These are phyloP conservation scores for Linhomoeus sp. DNA, from an alignment of 2,888 invertebrate species.

Conservation along the genomic window DNA sequence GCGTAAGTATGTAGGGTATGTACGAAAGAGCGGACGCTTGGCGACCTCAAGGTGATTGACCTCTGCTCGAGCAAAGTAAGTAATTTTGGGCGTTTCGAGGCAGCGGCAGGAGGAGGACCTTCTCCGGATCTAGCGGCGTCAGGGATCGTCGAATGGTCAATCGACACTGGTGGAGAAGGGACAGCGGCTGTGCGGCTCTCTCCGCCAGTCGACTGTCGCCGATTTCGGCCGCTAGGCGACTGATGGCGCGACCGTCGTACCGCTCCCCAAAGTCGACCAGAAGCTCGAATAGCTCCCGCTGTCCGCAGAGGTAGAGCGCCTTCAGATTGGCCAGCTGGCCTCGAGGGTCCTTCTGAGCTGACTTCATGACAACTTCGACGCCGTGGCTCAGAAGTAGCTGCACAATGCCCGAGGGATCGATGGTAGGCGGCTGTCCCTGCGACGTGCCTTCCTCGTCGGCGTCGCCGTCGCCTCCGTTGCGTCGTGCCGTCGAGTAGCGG, in stretches of 20 bases:
- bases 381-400: constrained; percentile 4
- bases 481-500: background rate
- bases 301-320: background rate
- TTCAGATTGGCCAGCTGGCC: constrained; percentile 1
- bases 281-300: background rate
- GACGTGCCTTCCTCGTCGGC: background rate
- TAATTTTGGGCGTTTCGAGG: background rate
- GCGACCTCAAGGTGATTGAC: too few species aligned
- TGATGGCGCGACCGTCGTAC: background rate
- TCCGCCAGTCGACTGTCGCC: too few species aligned
- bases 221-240: background rate
- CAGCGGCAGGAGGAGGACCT: too few species aligned
- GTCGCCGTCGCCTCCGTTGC: too few species aligned
- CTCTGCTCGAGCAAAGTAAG: background rate
- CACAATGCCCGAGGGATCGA: too few species aligned
- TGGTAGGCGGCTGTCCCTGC: constrained; percentile 1
- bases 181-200: background rate
- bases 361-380: constrained; percentile 1
- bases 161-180: too few species aligned
- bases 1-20: too few species aligned
- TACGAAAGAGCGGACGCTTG: too few species aligned
- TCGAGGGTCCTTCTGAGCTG: background rate
- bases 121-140: too few species aligned
- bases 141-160: too few species aligned
- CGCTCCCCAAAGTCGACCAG: constrained; percentile 4